Conservation (phyloP, 2,888 invertebrate species). For the Drosophila siamana region DNA sequence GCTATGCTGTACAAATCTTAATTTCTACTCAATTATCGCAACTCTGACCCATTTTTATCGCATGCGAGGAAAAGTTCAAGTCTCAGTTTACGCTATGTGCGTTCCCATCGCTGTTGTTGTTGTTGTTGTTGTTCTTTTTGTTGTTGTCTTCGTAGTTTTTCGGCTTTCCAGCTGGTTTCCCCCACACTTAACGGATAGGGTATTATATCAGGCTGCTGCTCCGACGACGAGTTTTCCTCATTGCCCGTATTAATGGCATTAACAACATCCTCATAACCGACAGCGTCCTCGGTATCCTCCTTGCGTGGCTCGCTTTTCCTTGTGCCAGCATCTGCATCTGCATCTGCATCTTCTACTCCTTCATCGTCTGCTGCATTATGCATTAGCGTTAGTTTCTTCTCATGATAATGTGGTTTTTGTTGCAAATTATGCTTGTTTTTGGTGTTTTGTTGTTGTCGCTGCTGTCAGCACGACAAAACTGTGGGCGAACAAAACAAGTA, state of each 20-base stretch:
- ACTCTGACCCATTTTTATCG: slow-evolving; percentile 42
- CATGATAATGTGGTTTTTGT: slow-evolving; percentile 41
- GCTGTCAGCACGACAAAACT: slow-evolving; percentile 56
- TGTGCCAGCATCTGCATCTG: not conserved
- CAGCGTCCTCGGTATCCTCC: slow-evolving; percentile 1
- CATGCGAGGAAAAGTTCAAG: slow-evolving; percentile 44
- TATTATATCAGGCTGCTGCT: slow-evolving; percentile 82
- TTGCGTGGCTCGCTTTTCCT: not conserved
- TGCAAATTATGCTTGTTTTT: slow-evolving; percentile 30
- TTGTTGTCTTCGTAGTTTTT: slow-evolving; percentile 51
- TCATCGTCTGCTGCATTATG: slow-evolving; percentile 14
- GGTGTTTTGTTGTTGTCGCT: slow-evolving; percentile 37
- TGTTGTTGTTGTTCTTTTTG: slow-evolving; percentile 30
- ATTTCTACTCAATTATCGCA: slow-evolving; percentile 41
- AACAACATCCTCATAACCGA: slow-evolving; percentile 25
- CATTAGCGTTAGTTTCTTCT: slow-evolving; percentile 45
- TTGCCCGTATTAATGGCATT: slow-evolving; percentile 44
- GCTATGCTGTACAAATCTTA: slow-evolving; percentile 78
- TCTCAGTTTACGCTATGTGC: slow-evolving; percentile 67
- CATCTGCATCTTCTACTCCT: not conserved
- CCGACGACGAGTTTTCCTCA: slow-evolving; percentile 67
- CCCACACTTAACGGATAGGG: slow-evolving; percentile 79
- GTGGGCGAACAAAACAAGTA: slow-evolving; percentile 12
- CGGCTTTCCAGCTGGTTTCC: slow-evolving; percentile 66
- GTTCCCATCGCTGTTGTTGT: slow-evolving; percentile 47